Conservation (phyloP, 2,888 invertebrate genomes). For the Euplagia quadripunctaria region DNA sequence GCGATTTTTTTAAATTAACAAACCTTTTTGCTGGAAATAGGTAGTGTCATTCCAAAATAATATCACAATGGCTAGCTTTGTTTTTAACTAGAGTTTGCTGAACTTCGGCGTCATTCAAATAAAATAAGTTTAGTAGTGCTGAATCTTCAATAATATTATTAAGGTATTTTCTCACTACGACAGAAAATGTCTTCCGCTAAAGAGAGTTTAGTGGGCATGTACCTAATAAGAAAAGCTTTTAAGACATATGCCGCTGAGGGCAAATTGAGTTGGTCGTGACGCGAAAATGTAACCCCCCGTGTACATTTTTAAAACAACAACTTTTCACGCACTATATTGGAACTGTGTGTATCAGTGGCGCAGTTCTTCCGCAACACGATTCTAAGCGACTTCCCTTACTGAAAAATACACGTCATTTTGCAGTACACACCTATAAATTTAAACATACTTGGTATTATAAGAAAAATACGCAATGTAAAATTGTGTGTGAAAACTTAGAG, state of each 20-base stretch:
- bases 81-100: no score
- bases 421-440: no score
- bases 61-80: no score
- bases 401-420: no score
- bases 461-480: no score
- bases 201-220: constrained; percentile 32
- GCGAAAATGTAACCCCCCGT: constrained; percentile 24
- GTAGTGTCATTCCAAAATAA: no score
- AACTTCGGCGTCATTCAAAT: not conserved
- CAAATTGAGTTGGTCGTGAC: constrained; percentile 62
- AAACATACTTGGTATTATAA: no score
- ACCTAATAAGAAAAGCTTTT: constrained; percentile 62
- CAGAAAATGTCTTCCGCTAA: constrained; percentile 8
- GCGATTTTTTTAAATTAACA: no score
- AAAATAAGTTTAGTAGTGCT: not conserved
- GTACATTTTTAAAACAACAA: constrained; percentile 15
- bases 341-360: not conserved
- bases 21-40: no score
- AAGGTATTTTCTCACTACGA: not conserved
- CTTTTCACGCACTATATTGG: constrained; percentile 1
- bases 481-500: not conserved
- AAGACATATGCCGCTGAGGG: constrained; percentile 54
- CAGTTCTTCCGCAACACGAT: not conserved
- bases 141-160: constrained; percentile 1
- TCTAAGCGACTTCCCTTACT: not conserved